A percentile compares a stretch with the other conserved stretches of the same genome.
Conservation (phyloP, 1,140 invertebrate genomes). For the Orchestia grillus region DNA sequence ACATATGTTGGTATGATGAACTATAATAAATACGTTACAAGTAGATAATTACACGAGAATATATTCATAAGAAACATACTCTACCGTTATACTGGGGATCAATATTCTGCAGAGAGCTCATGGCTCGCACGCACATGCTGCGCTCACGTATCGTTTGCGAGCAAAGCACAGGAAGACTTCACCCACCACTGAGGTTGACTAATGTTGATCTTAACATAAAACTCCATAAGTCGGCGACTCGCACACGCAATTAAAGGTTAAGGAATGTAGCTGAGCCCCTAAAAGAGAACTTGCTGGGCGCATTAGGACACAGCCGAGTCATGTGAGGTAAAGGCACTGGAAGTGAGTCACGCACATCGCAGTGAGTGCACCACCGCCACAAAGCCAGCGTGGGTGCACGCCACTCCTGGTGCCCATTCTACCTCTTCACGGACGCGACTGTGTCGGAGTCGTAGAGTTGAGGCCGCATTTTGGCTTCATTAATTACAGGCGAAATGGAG, state of each 20-base stretch:
- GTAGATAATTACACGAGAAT: neutral
- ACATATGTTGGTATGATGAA: neutral
- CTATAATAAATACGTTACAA: neutral
- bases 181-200: slow-evolving; percentile 4
- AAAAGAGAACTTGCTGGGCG: neutral
- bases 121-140: neutral
- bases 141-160: neutral
- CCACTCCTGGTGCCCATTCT: neutral
- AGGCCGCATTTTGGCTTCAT: neutral
- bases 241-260: neutral
- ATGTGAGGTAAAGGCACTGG: neutral
- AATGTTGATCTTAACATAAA: slow-evolving; percentile 18
- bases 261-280: slow-evolving; percentile 10
- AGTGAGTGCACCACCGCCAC: neutral
- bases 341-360: slow-evolving; percentile 3
- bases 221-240: neutral
- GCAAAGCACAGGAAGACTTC: neutral
- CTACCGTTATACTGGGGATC: neutral
- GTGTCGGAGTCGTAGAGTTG: neutral
- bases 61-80: neutral
- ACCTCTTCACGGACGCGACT: neutral
- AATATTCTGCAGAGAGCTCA: neutral
- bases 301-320: slow-evolving; percentile 5
- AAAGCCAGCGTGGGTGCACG: neutral
- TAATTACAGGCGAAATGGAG: neutral